Base-by-base conservation (phyloP, 1,140 invertebrate genomes). In the Drosophila nannoptera region DNA sequence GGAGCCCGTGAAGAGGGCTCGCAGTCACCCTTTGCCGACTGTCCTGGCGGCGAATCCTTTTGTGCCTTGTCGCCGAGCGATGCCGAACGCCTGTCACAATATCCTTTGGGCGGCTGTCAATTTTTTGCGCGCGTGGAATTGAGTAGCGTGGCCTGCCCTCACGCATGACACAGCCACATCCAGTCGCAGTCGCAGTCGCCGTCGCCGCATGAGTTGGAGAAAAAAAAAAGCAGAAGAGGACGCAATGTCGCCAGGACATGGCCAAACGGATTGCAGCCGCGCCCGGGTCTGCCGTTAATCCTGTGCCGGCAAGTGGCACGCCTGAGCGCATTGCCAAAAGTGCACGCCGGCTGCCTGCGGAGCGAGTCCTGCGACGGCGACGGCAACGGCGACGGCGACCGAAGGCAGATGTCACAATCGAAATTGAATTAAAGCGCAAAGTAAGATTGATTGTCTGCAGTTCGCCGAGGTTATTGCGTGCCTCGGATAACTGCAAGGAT, bases 351-450 rank as follows among this genome's bases (percentile, higher is more conserved):
- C 49, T 65, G 77, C 77, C 66, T 31, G 46, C 46, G 60, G 70
- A 74, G 68, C 75, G 70, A 72, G 60, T 48, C 48, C 72, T 66
- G 64, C 56, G 48, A 2, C 31, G 4, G 7, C 60, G n/a, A 36
- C 36, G 38, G 52, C 48, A 11, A 46, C 43, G 36, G 46, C 40
- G 55, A 66, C 46, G 7, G 56, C 55, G 77, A 84, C 77, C 82
- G 77, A 81, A 86, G 81, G 81, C 81, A 86, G 81, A 86, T 86
- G 81, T 86, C 81, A 86, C 81, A 86, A 86, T 86, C 82, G 81
- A 86, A 86, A 86, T 86, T 86, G 81, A 86, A 86, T 86, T 86
- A 86, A 86, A 86, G 81, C 81, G 82, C 81, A 86, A 86, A 86
- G 81, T 87, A 86, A 86, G 81, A 86, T 86, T 86, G 81, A 86